A percentile compares a stretch with the other conserved stretches of the same genome.
These are phyloP conservation scores for Pseudochaenichthys georgianus DNA, from an alignment of 2,797 vertebrate genomes.

Conservation along the genomic window DNA sequence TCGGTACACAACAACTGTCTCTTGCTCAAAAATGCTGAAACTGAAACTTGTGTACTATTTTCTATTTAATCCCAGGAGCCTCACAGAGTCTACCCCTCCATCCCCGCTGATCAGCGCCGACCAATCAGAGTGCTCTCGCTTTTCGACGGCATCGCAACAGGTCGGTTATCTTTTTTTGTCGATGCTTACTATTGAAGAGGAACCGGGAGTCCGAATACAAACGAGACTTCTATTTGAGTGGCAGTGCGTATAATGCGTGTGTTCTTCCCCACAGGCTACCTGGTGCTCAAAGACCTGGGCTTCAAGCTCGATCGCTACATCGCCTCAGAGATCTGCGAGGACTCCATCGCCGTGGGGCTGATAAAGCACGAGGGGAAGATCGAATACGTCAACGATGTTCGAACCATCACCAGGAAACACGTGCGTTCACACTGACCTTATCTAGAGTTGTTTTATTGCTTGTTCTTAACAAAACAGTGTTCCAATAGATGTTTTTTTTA, in stretches of 20 bases:
- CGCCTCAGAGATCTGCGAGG: conserved; percentile 93
- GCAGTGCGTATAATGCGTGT: neutral
- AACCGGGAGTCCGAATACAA: neutral
- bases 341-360: conserved; percentile 90
- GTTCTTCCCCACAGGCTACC: conserved; percentile 76
- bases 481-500: no score
- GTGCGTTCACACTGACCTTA: conserved; percentile 79
- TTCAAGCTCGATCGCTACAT: conserved; percentile 93
- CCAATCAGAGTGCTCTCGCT: conserved; percentile 93
- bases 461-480: no score
- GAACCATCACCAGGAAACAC: conserved; percentile 92
- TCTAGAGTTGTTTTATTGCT: no score
- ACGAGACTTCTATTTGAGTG: neutral
- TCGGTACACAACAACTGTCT: no score
- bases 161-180: conserved; percentile 71
- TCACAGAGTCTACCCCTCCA: conserved; percentile 92
- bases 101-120: conserved; percentile 87
- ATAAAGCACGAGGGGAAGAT: conserved; percentile 92
- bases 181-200: neutral
- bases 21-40: no score
- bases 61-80: conserved; percentile 85
- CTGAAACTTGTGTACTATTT: neutral
- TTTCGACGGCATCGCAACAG: conserved; percentile 95
- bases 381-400: conserved; percentile 91
- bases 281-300: conserved; percentile 93